Evolutionary conservation across 2,888 invertebrate species (phyloP).

Genomic region (Neocrepidodera transversa): DNA sequence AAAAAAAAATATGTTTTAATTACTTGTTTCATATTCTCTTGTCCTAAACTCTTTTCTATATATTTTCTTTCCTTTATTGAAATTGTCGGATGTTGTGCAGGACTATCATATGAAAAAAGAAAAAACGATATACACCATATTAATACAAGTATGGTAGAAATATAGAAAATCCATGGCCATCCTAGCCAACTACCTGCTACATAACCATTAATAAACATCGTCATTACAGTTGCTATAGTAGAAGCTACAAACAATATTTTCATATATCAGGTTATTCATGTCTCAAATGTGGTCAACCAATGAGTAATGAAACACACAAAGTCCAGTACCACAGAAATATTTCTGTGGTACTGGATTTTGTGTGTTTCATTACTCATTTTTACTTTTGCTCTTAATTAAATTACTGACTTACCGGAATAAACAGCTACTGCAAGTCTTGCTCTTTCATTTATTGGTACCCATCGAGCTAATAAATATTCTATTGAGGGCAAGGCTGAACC

Average conservation of each 20-base stretch:
- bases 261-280: too few species aligned
- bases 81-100: slow-evolving; percentile 68
- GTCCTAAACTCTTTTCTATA: slow-evolving; percentile 63
- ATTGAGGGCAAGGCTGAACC: slow-evolving; percentile 75
- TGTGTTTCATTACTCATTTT: too few species aligned
- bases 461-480: slow-evolving; percentile 78
- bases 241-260: slow-evolving; percentile 41
- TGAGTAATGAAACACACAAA: too few species aligned
- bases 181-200: slow-evolving; percentile 73
- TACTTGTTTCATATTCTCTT: slow-evolving; percentile 58
- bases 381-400: too few species aligned
- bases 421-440: slow-evolving; percentile 73
- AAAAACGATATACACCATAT: slow-evolving; percentile 69
- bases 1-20: too few species aligned
- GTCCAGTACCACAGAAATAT: too few species aligned
- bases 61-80: slow-evolving; percentile 70
- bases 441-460: slow-evolving; percentile 75
- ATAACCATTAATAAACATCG: slow-evolving; percentile 75
- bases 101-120: slow-evolving; percentile 71
- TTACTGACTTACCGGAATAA: slow-evolving; percentile 69
- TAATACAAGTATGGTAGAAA: slow-evolving; percentile 70
- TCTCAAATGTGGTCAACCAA: too few species aligned
- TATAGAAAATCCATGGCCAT: slow-evolving; percentile 82
- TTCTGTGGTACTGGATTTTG: too few species aligned
- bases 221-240: slow-evolving; percentile 78